phyloP scores from a whole-genome alignment of 2,113 vertebrate genomes.

The Campylomormyrus tamandua region DNA sequence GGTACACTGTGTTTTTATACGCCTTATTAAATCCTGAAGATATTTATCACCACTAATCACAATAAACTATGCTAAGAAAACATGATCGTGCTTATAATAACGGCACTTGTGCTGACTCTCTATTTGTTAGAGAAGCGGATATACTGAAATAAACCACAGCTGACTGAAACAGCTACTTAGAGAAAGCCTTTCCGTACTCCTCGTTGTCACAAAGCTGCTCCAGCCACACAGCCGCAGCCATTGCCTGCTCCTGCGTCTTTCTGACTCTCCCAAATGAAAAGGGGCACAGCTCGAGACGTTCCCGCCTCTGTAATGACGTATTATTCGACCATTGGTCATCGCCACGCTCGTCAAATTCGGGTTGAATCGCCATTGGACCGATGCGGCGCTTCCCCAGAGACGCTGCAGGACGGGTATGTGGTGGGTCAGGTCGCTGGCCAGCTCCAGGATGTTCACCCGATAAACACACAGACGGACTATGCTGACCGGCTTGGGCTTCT shows the following conservation, averaged over 20 bases:
- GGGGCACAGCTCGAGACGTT: background rate
- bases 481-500: background rate
- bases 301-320: background rate
- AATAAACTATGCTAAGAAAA: background rate
- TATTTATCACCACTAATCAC: background rate
- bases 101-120: background rate
- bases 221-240: background rate
- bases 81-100: background rate
- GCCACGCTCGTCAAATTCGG: background rate
- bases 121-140: background rate
- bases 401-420: background rate
- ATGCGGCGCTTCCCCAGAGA: background rate
- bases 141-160: background rate
- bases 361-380: background rate
- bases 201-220: background rate
- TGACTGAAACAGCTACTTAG: background rate
- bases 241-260: background rate
- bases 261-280: background rate
- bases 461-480: background rate
- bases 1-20: background rate
- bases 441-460: background rate
- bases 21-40: background rate
- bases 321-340: background rate
- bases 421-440: background rate
- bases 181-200: background rate